Evolutionary conservation across 2,888 invertebrate genomes (phyloP).

Genomic region (Opisthograptis luteolata): DNA sequence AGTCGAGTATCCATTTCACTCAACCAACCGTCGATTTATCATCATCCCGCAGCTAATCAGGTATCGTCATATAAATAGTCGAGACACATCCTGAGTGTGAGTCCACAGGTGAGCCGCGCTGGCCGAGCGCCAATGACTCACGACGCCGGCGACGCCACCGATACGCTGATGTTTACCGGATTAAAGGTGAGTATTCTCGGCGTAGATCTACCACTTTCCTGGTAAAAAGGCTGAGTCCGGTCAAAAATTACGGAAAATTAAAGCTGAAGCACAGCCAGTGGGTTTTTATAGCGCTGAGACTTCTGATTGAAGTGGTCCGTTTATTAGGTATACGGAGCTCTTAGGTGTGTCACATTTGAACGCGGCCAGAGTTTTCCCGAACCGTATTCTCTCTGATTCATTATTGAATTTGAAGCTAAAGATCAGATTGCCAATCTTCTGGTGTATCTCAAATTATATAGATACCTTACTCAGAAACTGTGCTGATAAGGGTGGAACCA

Average conservation of each 20-base stretch:
- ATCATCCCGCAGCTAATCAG: constrained; percentile 55
- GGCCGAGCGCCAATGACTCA: constrained; percentile 67
- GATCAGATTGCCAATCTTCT: no score
- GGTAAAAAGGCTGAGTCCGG: constrained; percentile 12
- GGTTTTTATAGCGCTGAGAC: no score
- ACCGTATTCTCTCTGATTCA: no score
- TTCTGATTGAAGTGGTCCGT: no score
- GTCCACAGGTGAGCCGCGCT: constrained; percentile 72
- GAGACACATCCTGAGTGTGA: constrained; percentile 65
- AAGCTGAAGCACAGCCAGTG: no score
- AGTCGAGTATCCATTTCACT: constrained; percentile 18
- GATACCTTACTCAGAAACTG: no score
- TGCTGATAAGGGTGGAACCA: no score
- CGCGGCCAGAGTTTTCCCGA: no score
- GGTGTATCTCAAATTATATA: no score
- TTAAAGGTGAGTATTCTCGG: constrained; percentile 19
- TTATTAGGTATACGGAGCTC: no score
- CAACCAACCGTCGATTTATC: constrained; percentile 19
- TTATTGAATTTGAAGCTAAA: no score
- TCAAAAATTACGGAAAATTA: neutral
- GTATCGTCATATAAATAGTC: constrained; percentile 68
- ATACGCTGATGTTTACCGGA: constrained; percentile 28
- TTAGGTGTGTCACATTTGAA: no score
- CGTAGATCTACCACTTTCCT: constrained; percentile 20
- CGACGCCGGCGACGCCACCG: constrained; percentile 38